phyloP scores from a whole-genome alignment of 2,888 invertebrate species.

The Unio pictorum region DNA sequence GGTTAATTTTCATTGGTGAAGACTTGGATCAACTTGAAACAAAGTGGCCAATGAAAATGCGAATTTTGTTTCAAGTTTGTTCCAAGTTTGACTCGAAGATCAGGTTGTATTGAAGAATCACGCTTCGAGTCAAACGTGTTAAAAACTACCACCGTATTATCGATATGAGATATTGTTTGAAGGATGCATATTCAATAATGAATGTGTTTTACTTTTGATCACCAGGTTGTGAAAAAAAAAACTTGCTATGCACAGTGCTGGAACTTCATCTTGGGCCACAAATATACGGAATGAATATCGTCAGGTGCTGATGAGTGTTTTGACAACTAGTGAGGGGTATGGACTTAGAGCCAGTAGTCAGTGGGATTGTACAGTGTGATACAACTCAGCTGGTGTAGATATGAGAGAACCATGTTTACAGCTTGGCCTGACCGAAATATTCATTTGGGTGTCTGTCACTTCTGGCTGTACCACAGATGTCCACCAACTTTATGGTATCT shows the following conservation, averaged over 20 bases:
- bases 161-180: too few species aligned
- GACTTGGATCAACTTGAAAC: too few species aligned
- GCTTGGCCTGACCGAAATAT: slow-evolving; percentile 9
- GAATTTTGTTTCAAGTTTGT: too few species aligned
- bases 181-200: too few species aligned
- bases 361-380: slow-evolving; percentile 22
- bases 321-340: slow-evolving; percentile 35
- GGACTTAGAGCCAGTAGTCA: slow-evolving; percentile 19
- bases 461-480: slow-evolving; percentile 24
- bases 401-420: slow-evolving; percentile 5
- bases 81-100: too few species aligned
- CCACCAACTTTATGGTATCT: slow-evolving; percentile 27
- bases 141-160: too few species aligned
- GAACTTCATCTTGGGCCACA: slow-evolving; percentile 37
- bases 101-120: too few species aligned
- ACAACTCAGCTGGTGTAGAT: slow-evolving; percentile 23
- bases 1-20: too few species aligned
- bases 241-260: slow-evolving; percentile 23
- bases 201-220: too few species aligned
- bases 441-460: slow-evolving; percentile 39
- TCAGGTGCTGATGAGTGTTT: slow-evolving; percentile 1
- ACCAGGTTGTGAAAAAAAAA: slow-evolving; percentile 12
- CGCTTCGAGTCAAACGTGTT: too few species aligned
- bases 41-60: too few species aligned
- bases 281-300: slow-evolving; percentile 37